These are phyloP conservation scores for Sebastes alutus DNA, from an alignment of 2,797 vertebrate genomes.

Conservation along the genomic window DNA sequence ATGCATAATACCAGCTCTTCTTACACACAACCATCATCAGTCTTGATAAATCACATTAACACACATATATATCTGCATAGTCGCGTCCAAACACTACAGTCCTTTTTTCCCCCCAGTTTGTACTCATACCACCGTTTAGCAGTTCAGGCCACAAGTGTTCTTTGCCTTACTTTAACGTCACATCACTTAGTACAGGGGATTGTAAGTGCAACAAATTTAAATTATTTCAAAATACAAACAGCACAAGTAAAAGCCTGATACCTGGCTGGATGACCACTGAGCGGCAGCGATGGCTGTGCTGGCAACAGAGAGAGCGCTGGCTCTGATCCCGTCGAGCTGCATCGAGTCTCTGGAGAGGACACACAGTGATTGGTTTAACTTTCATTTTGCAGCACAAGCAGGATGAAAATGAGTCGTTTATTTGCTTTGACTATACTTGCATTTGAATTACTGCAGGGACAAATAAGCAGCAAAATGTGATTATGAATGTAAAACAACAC, in stretches of 20 bases:
- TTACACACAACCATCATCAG: neutral
- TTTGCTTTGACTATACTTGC: neutral
- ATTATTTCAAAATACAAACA: neutral
- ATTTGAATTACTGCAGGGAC: neutral
- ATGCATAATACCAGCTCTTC: neutral
- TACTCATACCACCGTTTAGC: neutral
- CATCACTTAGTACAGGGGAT: fast-evolving
- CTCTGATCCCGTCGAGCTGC: slow-evolving; percentile 86
- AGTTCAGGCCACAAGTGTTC: neutral
- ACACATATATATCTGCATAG: neutral
- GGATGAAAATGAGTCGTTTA: neutral
- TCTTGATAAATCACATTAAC: neutral
- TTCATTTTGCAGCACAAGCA: neutral
- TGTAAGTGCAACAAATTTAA: neutral
- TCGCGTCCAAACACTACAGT: neutral
- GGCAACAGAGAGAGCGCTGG: slow-evolving; percentile 91
- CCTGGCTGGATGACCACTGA: slow-evolving; percentile 96
- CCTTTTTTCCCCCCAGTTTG: neutral
- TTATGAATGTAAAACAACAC: neutral
- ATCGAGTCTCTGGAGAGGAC: slow-evolving; percentile 82
- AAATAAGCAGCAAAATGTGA: neutral
- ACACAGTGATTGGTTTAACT: neutral
- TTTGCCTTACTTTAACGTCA: neutral
- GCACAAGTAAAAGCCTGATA: slow-evolving; percentile 51
- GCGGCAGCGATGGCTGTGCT: slow-evolving; percentile 95